Conservation (phyloP, 2,888 invertebrate species). For the Papilio protenor region DNA sequence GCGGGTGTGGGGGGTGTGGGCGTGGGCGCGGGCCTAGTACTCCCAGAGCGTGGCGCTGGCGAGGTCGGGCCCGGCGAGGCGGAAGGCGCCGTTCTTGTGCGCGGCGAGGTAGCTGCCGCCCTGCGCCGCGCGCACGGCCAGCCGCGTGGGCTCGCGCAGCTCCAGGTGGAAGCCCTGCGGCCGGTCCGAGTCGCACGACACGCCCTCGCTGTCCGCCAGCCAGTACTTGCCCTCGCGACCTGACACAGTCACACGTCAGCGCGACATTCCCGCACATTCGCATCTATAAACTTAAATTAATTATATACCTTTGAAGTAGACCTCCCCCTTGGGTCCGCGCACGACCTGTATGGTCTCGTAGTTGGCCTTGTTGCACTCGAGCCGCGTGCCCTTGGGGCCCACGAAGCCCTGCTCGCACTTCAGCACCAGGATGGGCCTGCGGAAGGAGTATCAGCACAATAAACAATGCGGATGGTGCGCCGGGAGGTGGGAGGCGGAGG, state of each 20-base stretch:
- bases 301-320: conserved; percentile 93
- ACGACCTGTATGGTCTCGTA: conserved; percentile 97
- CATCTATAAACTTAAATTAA: not conserved
- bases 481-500: not conserved
- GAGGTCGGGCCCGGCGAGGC: conserved; percentile 90
- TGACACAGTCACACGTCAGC: conserved; percentile 60
- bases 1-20: conserved; percentile 21
- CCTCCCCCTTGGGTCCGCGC: conserved; percentile 94
- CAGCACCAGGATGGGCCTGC: conserved; percentile 94
- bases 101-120: conserved; percentile 92
- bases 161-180: conserved; percentile 95
- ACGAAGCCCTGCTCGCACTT: conserved; percentile 98
- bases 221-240: conserved; percentile 97
- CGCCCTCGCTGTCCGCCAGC: conserved; percentile 94
- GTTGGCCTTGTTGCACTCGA: conserved; percentile 98
- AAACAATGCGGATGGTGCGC: not conserved
- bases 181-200: conserved; percentile 92
- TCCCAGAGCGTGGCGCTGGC: conserved; percentile 96
- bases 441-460: not conserved
- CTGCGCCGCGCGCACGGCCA: conserved; percentile 92
- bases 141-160: conserved; percentile 95
- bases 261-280: not conserved
- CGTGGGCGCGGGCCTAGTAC: conserved; percentile 85
- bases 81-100: conserved; percentile 96
- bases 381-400: conserved; percentile 93